phyloP scores from a whole-genome alignment of 2,113 vertebrate species.

The Cyrtonyx montezumae region DNA sequence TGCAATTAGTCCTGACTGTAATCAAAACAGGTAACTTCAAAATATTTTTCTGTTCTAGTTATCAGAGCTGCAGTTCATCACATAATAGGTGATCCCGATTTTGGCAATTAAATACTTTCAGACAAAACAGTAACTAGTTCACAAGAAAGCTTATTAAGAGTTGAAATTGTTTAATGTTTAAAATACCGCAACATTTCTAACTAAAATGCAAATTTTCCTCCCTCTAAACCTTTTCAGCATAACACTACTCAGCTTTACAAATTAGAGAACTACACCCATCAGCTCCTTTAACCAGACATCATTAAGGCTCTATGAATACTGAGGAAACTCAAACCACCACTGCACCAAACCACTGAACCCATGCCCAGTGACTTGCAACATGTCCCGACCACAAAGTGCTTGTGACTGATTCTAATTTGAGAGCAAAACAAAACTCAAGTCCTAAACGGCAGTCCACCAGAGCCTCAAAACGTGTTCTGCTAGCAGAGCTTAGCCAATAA shows the following conservation, averaged over 20 bases:
- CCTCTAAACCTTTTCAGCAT: neutral
- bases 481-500: neutral
- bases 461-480: neutral
- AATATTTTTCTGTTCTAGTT: slow-evolving; percentile 36
- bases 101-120: slow-evolving; percentile 40
- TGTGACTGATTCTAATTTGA: neutral
- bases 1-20: slow-evolving; percentile 39
- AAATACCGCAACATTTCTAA: neutral
- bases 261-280: neutral
- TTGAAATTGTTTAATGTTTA: neutral
- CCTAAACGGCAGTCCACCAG: rapidly evolving
- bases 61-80: slow-evolving; percentile 28
- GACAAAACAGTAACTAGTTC: neutral
- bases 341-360: neutral
- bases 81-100: slow-evolving; percentile 36
- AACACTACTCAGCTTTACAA: neutral
- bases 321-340: neutral
- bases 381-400: neutral
- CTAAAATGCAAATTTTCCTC: neutral
- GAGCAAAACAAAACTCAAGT: neutral
- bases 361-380: too few relatives aligned
- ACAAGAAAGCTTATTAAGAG: neutral
- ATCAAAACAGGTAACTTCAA: slow-evolving; percentile 20
- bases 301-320: neutral
- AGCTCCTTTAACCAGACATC: neutral